phyloP scores from a whole-genome alignment of 2,888 invertebrate genomes.

The Plagodis pulveraria region DNA sequence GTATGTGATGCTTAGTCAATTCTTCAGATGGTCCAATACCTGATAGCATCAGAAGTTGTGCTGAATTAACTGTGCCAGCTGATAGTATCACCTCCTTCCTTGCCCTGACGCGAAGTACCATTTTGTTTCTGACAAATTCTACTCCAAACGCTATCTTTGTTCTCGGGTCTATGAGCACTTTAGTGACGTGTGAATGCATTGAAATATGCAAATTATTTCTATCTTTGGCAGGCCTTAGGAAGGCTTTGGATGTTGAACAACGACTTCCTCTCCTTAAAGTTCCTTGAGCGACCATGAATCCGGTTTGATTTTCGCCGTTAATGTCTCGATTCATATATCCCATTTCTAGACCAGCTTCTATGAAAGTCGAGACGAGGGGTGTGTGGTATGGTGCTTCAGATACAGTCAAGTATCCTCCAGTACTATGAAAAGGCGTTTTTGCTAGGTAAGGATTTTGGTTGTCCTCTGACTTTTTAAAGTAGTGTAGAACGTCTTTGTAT shows the following conservation, averaged over 20 bases:
- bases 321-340: slow-evolving; percentile 95
- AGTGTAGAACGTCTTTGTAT: slow-evolving; percentile 90
- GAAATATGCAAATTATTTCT: slow-evolving; percentile 94
- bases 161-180: slow-evolving; percentile 89
- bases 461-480: slow-evolving; percentile 96
- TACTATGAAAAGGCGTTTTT: slow-evolving; percentile 91
- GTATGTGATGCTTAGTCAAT: slow-evolving; percentile 89
- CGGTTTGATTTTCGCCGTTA: slow-evolving; percentile 94
- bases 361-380: slow-evolving; percentile 91
- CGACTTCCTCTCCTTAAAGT: slow-evolving; percentile 91
- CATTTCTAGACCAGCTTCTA: slow-evolving; percentile 92
- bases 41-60: slow-evolving; percentile 96
- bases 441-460: slow-evolving; percentile 94
- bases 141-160: slow-evolving; percentile 93
- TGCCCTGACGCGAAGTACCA: slow-evolving; percentile 89
- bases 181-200: slow-evolving; percentile 92
- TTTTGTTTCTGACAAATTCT: slow-evolving; percentile 90
- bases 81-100: slow-evolving; percentile 95
- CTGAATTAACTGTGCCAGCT: slow-evolving; percentile 96
- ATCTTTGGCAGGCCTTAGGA: slow-evolving; percentile 91
- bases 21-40: slow-evolving; percentile 93
- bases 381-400: slow-evolving; percentile 95
- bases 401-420: slow-evolving; percentile 93
- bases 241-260: slow-evolving; percentile 95
- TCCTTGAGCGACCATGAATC: slow-evolving; percentile 95